phyloP scores from a whole-genome alignment of 2,888 invertebrate species.

The Acrobasis suavella region DNA sequence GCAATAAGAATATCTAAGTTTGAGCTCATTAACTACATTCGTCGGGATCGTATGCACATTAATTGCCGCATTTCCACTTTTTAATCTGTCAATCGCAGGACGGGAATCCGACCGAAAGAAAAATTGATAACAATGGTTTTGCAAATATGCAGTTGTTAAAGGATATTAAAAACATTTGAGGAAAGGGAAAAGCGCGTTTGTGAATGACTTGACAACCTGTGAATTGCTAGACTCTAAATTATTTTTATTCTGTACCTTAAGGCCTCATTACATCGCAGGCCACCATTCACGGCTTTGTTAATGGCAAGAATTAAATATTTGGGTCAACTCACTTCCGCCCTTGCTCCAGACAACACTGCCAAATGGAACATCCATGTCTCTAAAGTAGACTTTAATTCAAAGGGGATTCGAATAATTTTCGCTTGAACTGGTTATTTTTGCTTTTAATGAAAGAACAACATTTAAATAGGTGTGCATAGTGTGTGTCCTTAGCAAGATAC shows the following conservation, averaged over 20 bases:
- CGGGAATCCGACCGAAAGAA: no score
- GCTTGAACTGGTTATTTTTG: not conserved
- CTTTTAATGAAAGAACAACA: not conserved
- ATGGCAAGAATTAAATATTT: conserved; percentile 23
- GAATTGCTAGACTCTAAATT: not conserved
- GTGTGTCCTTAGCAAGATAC: no score
- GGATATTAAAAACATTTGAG: no score
- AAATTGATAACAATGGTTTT: no score
- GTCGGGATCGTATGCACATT: no score
- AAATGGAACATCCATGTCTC: conserved; percentile 8
- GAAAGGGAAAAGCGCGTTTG: no score
- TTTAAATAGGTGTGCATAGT: not conserved
- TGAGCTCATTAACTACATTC: no score
- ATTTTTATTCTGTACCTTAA: not conserved
- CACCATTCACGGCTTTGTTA: conserved; percentile 17
- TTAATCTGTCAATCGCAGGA: no score
- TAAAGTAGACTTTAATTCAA: conserved; percentile 11
- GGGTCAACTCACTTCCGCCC: conserved; percentile 20
- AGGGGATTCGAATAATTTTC: not conserved
- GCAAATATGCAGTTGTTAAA: no score
- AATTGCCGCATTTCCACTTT: no score
- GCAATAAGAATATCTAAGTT: no score
- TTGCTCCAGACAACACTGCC: conserved; percentile 3
- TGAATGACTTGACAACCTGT: not conserved
- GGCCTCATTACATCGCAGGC: conserved; percentile 11